Base-by-base conservation (phyloP, 2,797 vertebrate genomes). In the Lycodopsis pacificus region DNA sequence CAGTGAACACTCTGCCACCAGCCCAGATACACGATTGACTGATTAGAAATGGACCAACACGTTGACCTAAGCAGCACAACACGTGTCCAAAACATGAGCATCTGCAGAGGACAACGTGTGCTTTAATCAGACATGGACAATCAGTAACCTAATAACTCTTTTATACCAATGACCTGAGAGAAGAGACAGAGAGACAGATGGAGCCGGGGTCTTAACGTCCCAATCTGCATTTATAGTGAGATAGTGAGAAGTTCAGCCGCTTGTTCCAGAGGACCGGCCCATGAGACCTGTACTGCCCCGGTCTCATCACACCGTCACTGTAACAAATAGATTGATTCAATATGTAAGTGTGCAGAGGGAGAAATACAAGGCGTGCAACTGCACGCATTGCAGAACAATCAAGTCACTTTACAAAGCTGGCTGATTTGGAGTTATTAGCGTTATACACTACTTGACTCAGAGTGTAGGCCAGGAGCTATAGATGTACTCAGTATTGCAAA, bases 141-240 rank as follows among this genome's bases (percentile, higher is more conserved):
- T 84, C 70, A 81, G 73, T 85, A 44, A 85, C 63, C 81, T 84
- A 80, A 85, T 64, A 84, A 88, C 65, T 62, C 3, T 83, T 87
- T 85, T 51, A 86, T 46, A 65, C 61, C 62, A 73, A 22, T 76
- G 79, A 87, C 77, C 81, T 69, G 81, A 70, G 69, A 83, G 63
- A 40, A 61, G 66, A 84, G 77, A 77, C 76, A 15, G 5, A 32
- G 30, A 32, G 30, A 38, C 73, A 86, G 81, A 84, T 65, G 81
- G 77, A 61, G 59, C 54, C 7, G 4, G 32, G 58, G 65, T 81
- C 54, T 69, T 80, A 84, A 72, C 62, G 15, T 63, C 59, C 51
- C 76, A 44, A 9, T 36, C 82, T 69, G 75, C 66, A 38, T 53
- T 66, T 4, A 4, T 76, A 82, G 76, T 72, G 76, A 79, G 86